These are phyloP conservation scores for Ochotona princeps DNA, from an alignment of 2,113 vertebrate species.

Conservation along the genomic window DNA sequence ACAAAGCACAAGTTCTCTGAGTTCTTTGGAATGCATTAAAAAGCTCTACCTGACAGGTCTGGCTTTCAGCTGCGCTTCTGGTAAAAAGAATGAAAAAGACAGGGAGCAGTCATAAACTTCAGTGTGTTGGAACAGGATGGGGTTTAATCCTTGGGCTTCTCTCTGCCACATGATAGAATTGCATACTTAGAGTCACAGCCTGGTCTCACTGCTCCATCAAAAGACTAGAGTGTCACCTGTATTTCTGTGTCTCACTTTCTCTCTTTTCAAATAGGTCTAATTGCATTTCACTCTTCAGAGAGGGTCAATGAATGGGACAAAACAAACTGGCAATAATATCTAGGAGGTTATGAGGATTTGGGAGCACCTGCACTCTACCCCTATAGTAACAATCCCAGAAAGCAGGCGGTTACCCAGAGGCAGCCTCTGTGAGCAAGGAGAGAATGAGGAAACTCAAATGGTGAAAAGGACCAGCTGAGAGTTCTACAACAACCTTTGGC, in stretches of 20 bases:
- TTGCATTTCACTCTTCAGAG: not conserved
- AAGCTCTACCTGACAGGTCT: not conserved
- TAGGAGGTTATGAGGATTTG: not conserved
- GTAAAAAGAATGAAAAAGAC: not conserved
- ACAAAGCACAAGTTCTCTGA: not conserved
- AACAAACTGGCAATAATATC: not conserved
- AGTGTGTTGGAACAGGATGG: too few relatives aligned
- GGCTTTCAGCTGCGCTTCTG: not conserved
- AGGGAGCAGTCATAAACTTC: not conserved
- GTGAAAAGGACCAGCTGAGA: not conserved
- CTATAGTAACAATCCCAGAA: not conserved
- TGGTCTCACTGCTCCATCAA: not conserved
- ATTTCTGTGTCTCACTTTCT: slow-evolving; percentile 1
- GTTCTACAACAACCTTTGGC: not conserved
- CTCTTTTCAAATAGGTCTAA: slow-evolving; percentile 32
- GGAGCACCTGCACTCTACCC: not conserved
- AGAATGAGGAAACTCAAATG: not conserved
- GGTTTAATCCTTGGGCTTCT: not conserved
- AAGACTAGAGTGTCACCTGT: not conserved
- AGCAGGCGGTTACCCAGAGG: not conserved
- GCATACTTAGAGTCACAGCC: not conserved
- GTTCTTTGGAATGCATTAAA: not conserved
- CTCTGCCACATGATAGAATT: not conserved
- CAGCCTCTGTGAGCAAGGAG: not conserved
- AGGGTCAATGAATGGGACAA: not conserved